Conservation (phyloP, 2,113 vertebrate genomes). For the Centropus unirufus region DNA sequence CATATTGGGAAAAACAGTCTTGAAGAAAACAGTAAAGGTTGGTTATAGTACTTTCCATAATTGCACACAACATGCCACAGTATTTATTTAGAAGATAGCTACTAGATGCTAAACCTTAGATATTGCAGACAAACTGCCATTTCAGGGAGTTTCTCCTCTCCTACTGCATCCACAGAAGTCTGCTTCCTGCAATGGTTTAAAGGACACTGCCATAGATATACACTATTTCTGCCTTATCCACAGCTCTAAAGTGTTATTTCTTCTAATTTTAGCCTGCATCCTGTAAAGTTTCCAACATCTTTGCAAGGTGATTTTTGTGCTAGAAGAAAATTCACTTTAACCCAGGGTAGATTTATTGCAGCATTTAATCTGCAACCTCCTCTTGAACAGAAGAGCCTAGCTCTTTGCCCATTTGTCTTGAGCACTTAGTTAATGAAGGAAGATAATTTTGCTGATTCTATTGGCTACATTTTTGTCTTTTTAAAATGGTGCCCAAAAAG, state of each 20-base stretch:
- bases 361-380: background rate
- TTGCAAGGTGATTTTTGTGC: background rate
- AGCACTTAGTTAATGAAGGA: conserved; percentile 47
- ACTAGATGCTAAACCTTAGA: background rate
- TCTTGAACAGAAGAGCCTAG: background rate
- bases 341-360: background rate
- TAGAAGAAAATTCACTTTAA: background rate
- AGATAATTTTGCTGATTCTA: background rate
- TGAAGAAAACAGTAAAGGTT: background rate
- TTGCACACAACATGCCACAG: background rate
- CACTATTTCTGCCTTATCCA: background rate
- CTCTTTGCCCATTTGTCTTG: background rate
- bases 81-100: background rate
- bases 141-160: background rate
- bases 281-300: background rate
- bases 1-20: background rate
- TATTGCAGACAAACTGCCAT: background rate
- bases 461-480: conserved; percentile 4
- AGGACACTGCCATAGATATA: background rate
- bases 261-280: background rate
- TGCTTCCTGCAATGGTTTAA: background rate
- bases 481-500: background rate
- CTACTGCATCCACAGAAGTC: background rate
- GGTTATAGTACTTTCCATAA: background rate
- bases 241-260: background rate